phyloP scores from a whole-genome alignment of 2,797 vertebrate genomes.

The Lacerta viridis region DNA sequence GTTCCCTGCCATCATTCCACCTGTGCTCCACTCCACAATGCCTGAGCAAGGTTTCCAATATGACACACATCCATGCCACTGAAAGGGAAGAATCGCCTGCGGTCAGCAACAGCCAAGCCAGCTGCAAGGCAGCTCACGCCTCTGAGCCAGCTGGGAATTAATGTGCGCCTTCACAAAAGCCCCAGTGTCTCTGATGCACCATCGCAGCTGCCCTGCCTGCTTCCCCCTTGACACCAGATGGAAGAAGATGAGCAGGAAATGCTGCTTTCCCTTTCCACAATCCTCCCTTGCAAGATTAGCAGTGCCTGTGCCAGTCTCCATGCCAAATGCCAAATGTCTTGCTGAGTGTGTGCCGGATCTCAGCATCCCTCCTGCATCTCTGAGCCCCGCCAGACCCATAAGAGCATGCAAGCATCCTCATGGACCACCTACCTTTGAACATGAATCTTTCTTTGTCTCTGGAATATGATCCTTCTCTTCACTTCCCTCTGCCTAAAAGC shows the following conservation, averaged over 20 bases:
- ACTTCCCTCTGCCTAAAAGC: constrained; percentile 41
- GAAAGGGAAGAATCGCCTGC: background rate
- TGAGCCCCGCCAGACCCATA: constrained; percentile 48
- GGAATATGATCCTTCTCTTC: constrained; percentile 71
- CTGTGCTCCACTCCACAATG: background rate
- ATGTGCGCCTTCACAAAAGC: constrained; percentile 51
- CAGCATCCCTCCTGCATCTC: constrained; percentile 12
- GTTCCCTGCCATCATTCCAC: background rate
- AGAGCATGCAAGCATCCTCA: background rate
- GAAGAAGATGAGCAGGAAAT: constrained; percentile 11
- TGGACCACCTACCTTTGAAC: constrained; percentile 83
- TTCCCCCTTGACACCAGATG: constrained; percentile 51
- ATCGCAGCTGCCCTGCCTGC: background rate
- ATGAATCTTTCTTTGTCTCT: constrained; percentile 85
- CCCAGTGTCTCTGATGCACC: constrained; percentile 22
- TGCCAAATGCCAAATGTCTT: background rate
- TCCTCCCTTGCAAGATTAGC: accelerated
- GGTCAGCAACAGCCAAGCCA: constrained; percentile 40
- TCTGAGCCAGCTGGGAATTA: constrained; percentile 47
- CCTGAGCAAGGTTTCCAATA: constrained; percentile 8
- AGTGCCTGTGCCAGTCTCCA: background rate
- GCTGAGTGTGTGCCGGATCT: background rate
- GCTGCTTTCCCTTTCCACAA: background rate
- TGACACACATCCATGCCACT: background rate
- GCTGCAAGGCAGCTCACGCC: constrained; percentile 9